Evolutionary conservation across 2,888 invertebrate genomes (phyloP), one percentile per base, ranked within the genome.

Genomic region (Coenonympha arcania): DNA sequence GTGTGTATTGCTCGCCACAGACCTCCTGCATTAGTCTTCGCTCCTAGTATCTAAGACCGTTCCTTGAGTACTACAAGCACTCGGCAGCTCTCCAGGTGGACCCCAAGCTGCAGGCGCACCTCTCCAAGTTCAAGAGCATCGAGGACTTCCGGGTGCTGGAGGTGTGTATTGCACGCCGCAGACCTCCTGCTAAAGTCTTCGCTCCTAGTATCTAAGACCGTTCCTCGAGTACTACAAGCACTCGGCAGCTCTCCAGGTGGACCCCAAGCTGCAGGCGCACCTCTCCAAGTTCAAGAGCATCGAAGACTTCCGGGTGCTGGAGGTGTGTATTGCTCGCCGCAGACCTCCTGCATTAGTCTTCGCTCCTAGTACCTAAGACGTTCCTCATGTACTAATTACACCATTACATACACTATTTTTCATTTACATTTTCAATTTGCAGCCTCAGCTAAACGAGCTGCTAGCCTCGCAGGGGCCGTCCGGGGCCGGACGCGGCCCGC

Each of bases 341-440:
- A 26, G 5, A 3, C 11, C 28, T 11, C 11, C 11, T 4, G 11
- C 28, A n/a, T 28, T 1, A n/a, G n/a, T n/a, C n/a, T n/a, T n/a
- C n/a, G n/a, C n/a, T n/a, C n/a, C n/a, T n/a, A n/a, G n/a, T n/a
- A n/a, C n/a, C n/a, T n/a, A n/a, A n/a, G n/a, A n/a, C n/a, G n/a
- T 99, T 99, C 89, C 87, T 96, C 51, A 98, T 98, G 81, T 99
- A 98, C 88, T 98, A 95, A n/a, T n/a, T n/a, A n/a, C n/a, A n/a
- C n/a, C n/a, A n/a, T n/a, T n/a, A n/a, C n/a, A n/a, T n/a, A n/a
- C n/a, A n/a, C n/a, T n/a, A n/a, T n/a, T n/a, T n/a, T n/a, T n/a
- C n/a, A n/a, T n/a, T n/a, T n/a, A n/a, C n/a, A n/a, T n/a, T n/a
- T n/a, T n/a, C n/a, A n/a, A n/a, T 41, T 9, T 20, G 0, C 74